Percentiles rank a stretch among this genome's conserved stretches.
These are phyloP conservation scores for Aphidoletes aphidimyza DNA, from an alignment of 2,888 invertebrate genomes.

Conservation along the genomic window DNA sequence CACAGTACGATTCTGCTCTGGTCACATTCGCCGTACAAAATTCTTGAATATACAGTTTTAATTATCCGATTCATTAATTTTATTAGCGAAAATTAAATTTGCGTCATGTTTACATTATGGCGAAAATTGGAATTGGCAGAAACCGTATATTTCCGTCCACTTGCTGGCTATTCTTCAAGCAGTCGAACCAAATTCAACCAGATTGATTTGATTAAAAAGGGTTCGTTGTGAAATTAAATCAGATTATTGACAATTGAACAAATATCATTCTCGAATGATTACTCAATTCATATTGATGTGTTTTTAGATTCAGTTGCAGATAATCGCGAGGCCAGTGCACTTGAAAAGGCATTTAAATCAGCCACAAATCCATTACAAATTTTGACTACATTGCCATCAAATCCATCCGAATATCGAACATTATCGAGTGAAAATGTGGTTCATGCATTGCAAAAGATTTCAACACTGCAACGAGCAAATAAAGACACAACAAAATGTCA, in stretches of 20 bases:
- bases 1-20: not conserved
- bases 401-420: not conserved
- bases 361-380: conserved; percentile 22
- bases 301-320: not conserved
- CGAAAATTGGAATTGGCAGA: not conserved
- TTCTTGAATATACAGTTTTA: not conserved
- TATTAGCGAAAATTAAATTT: not conserved
- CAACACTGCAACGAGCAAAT: not conserved
- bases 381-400: conserved; percentile 9
- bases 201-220: not conserved
- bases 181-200: conserved; percentile 2
- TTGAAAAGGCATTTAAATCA: not conserved
- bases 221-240: not conserved
- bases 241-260: no score
- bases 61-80: not conserved
- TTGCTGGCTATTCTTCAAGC: not conserved
- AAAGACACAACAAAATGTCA: not conserved
- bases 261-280: not conserved
- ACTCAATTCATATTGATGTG: not conserved
- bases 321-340: not conserved
- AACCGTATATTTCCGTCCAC: not conserved
- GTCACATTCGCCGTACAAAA: not conserved
- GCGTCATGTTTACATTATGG: not conserved
- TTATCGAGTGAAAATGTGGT: not conserved
- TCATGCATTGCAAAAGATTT: not conserved